Evolutionary conservation across 2,797 vertebrate genomes (phyloP).

Genomic region (Phataginus tetradactyla): DNA sequence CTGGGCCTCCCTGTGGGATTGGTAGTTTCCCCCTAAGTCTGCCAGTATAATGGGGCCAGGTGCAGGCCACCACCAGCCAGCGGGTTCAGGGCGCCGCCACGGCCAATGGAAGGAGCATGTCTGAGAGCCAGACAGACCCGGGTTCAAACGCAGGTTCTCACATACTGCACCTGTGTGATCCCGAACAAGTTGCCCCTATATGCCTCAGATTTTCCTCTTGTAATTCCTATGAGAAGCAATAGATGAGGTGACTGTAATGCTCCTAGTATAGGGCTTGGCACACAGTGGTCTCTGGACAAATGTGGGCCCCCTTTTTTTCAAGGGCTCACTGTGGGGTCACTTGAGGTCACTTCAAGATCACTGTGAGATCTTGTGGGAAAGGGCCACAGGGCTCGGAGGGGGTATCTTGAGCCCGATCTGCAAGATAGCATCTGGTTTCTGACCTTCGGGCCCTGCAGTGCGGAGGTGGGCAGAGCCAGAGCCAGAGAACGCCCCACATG

Average conservation of each 20-base stretch:
- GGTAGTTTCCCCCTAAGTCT: not conserved
- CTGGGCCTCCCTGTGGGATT: not conserved
- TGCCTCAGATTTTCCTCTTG: not conserved
- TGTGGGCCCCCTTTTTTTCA: not conserved
- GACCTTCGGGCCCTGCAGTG: not conserved
- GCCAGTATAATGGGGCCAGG: not conserved
- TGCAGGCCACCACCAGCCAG: not conserved
- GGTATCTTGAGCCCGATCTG: not conserved
- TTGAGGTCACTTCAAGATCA: not conserved
- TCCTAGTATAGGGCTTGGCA: not conserved
- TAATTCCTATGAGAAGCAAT: not conserved
- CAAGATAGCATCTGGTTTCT: not conserved
- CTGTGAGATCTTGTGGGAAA: not conserved
- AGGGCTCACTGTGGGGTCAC: not conserved
- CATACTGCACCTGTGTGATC: not conserved
- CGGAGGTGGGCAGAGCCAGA: not conserved
- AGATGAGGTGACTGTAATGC: not conserved
- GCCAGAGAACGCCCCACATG: not conserved
- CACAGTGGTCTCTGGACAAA: not conserved
- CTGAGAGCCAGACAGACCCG: not conserved
- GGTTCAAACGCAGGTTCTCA: not conserved
- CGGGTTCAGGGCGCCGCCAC: not conserved
- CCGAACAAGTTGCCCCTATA: too few relatives aligned
- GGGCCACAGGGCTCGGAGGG: not conserved
- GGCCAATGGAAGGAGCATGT: not conserved